Evolutionary conservation across 2,888 invertebrate genomes (phyloP).

Genomic region (Nasonovia ribisnigri): DNA sequence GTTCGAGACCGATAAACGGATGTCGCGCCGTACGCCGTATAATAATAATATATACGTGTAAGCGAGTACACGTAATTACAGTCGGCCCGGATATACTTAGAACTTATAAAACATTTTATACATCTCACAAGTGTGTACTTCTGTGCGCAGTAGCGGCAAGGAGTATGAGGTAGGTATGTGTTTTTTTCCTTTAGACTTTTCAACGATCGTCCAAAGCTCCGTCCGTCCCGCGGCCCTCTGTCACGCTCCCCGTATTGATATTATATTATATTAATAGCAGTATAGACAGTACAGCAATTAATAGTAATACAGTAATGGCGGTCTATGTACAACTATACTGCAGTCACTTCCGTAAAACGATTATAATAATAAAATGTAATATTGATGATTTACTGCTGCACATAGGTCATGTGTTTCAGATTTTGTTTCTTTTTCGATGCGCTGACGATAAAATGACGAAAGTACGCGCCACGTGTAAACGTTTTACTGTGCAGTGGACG

Average conservation of each 20-base stretch:
- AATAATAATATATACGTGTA: not conserved
- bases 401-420: constrained; percentile 14
- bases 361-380: not conserved
- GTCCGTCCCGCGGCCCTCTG: not conserved
- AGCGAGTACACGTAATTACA: not conserved
- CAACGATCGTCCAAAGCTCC: not conserved
- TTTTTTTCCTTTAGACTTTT: constrained; percentile 2
- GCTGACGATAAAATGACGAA: constrained; percentile 6
- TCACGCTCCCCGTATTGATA: not conserved
- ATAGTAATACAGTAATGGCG: not conserved
- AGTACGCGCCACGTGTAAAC: constrained; percentile 20
- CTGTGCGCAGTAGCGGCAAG: not conserved
- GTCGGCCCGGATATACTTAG: not conserved
- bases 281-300: not conserved
- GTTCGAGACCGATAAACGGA: constrained; percentile 39
- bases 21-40: not conserved
- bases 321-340: not conserved
- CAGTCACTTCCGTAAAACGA: not conserved
- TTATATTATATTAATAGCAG: not conserved
- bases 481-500: not conserved
- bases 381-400: not conserved
- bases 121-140: not conserved
- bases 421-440: not conserved
- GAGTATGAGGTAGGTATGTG: not conserved
- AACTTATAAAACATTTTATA: not conserved